phyloP scores from a whole-genome alignment of 30 jellyfish, hydroid and myxozoan species.

The Catostylus mosaicus region DNA sequence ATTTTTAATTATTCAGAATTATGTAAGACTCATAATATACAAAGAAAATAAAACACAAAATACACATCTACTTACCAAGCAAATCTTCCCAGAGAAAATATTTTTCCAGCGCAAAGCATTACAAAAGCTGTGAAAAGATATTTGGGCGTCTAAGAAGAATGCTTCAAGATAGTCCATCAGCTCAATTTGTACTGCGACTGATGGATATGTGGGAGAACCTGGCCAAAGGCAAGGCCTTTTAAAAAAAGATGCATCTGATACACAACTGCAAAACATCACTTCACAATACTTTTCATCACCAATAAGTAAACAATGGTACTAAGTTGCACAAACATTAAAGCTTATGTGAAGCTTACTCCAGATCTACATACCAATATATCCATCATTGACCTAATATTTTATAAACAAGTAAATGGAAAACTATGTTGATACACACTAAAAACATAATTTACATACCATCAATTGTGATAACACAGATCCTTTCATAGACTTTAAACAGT shows the following conservation, averaged over 20 bases:
- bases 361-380: no score
- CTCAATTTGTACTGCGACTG: slow-evolving; percentile 6
- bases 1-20: no score
- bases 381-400: no score
- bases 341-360: no score
- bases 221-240: slow-evolving; percentile 37
- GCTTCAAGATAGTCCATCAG: slow-evolving; percentile 30
- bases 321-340: no score
- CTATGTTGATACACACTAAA: neutral
- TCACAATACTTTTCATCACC: slow-evolving; percentile 28
- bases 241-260: slow-evolving; percentile 25
- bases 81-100: slow-evolving; percentile 15
- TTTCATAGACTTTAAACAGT: slow-evolving; percentile 35
- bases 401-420: no score
- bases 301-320: no score
- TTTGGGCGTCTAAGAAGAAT: slow-evolving; percentile 33
- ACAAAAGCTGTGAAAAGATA: slow-evolving; percentile 44
- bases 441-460: slow-evolving; percentile 18
- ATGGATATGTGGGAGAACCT: slow-evolving; percentile 32
- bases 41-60: no score
- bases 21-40: no score
- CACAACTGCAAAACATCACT: slow-evolving; percentile 19
- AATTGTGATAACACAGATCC: slow-evolving; percentile 41
- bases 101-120: slow-evolving; percentile 10
- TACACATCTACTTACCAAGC: slow-evolving; percentile 11